Conservation (phyloP, 2,888 invertebrate genomes). For the Acanthacorydalis orientalis region DNA sequence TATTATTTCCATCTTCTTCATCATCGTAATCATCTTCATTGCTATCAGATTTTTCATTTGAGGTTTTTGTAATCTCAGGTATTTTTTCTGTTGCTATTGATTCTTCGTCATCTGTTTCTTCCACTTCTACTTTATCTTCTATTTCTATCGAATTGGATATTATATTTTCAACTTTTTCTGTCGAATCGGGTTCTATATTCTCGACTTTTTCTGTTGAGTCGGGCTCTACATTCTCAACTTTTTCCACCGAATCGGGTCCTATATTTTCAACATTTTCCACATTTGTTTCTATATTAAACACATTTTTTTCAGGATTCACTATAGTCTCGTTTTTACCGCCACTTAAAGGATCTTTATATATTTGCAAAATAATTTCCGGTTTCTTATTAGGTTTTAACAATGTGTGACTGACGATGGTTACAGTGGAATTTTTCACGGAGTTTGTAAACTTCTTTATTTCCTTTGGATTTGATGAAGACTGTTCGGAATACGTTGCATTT, state of each 20-base stretch:
- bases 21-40: no score
- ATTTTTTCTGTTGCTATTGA: no score
- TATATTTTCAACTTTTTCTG: background rate
- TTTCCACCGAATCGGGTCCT: background rate
- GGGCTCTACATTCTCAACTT: background rate
- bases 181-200: background rate
- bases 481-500: background rate
- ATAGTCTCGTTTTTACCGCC: background rate
- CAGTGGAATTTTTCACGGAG: background rate
- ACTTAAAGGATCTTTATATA: background rate
- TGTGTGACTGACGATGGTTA: background rate
- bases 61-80: no score
- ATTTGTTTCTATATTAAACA: background rate
- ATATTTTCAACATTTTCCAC: background rate
- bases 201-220: background rate
- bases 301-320: background rate
- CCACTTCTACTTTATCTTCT: constrained; percentile 7
- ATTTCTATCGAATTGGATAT: constrained; percentile 3
- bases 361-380: background rate
- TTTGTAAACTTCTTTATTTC: background rate
- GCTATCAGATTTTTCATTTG: no score
- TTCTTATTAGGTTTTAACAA: background rate
- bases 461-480: background rate
- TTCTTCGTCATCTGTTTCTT: no score
- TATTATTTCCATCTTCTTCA: constrained; percentile 1